These are phyloP conservation scores for Columbina picui DNA, from an alignment of 2,113 vertebrate species.

Conservation along the genomic window DNA sequence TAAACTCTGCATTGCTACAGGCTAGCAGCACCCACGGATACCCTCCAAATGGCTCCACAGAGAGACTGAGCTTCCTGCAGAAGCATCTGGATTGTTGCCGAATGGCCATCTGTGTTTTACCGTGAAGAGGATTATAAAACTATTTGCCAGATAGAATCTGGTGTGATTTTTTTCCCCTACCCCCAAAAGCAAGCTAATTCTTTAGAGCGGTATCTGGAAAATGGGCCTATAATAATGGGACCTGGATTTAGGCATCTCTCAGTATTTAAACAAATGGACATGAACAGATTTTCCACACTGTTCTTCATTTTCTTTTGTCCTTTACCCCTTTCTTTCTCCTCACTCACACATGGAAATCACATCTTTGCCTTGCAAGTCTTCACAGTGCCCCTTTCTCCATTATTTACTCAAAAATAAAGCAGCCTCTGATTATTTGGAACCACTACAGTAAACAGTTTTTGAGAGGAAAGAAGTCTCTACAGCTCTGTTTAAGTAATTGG, in stretches of 20 bases:
- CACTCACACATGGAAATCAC: not conserved
- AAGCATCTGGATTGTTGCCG: conserved; percentile 53
- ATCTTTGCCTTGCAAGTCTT: not conserved
- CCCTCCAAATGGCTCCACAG: conserved; percentile 54
- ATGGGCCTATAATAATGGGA: not conserved
- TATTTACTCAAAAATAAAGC: not conserved
- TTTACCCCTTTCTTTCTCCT: not conserved
- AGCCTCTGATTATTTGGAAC: not conserved
- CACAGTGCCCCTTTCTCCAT: not conserved
- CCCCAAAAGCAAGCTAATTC: not conserved
- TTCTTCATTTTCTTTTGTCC: not conserved
- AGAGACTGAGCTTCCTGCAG: conserved; percentile 58
- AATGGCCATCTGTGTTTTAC: conserved; percentile 44
- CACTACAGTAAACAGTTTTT: not conserved
- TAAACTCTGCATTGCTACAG: conserved; percentile 15
- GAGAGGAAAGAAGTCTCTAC: not conserved
- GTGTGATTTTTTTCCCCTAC: not conserved
- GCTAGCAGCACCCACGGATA: conserved; percentile 47
- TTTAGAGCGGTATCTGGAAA: not conserved
- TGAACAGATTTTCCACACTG: not conserved
- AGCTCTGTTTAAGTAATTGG: not conserved
- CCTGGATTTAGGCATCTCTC: not conserved
- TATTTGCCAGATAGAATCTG: not conserved
- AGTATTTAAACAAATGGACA: not conserved
- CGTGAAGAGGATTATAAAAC: not conserved